Evolutionary conservation across 2,888 invertebrate genomes (phyloP), one percentile per base, ranked within the genome.

Genomic region (Cosmia pyralina): DNA sequence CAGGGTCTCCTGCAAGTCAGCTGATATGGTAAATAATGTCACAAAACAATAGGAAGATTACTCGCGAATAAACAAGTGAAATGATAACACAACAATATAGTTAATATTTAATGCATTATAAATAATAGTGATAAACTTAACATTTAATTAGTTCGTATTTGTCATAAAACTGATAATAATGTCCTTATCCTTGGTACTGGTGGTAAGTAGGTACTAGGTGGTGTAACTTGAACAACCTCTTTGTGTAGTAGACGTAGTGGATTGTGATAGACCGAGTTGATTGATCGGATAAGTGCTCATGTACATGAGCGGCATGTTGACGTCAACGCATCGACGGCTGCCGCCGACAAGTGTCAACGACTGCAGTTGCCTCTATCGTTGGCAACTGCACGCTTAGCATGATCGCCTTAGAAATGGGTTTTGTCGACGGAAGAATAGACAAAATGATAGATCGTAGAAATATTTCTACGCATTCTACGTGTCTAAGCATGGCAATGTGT

Each of bases 1-100:
- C n/a, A 17, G 34, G 22, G 10, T 15, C 52, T 58, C 46, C 34
- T 28, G 55, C 28, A 53, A 60, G 50, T 60, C 22, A 48, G 48
- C 55, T 59, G 28, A 65, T 66, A 59, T 46, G 34, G 52, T 50
- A 13, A 74, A 55, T 50, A 15, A 38, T 44, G 22, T 48, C 52
- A 53, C 41, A 53, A 59, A 59, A 68, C 66, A 81, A 69, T 67
- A 34, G 41, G 17, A 59, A 57, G 67, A 53, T 60, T 46, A 50
- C 34, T 77, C 50, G 48, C 2, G 2, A 50, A 65, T 65, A 71
- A 62, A 68, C 48, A 77, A 77, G 41, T 50, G 38, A 53, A 58
- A 28, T 68, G 57, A 81, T 79, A 80, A 57, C 19, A 53, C 34
- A 44, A 64, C 67, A 55, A 67, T 81, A 60, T n/a, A 53, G 58